These are phyloP conservation scores for Lutjanus argentimaculatus DNA, from an alignment of 2,797 vertebrate genomes.

Conservation along the genomic window DNA sequence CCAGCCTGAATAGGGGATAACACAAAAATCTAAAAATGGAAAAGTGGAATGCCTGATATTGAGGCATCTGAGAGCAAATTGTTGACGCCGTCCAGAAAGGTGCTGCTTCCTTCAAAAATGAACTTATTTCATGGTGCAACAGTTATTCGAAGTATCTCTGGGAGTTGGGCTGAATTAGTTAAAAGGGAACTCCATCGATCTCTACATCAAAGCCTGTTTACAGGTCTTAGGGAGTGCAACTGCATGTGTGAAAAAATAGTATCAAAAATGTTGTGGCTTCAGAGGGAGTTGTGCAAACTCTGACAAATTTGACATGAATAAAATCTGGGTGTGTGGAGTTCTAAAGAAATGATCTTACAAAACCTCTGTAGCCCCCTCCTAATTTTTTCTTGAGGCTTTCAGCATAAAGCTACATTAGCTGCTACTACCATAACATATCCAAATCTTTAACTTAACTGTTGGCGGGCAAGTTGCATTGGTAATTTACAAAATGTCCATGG, in stretches of 20 bases:
- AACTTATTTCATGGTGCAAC: slow-evolving; percentile 20
- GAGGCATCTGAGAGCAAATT: slow-evolving; percentile 15
- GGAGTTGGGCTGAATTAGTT: not conserved
- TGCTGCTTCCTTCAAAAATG: slow-evolving; percentile 13
- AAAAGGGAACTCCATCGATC: not conserved
- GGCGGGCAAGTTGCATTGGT: not conserved
- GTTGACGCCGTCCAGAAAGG: slow-evolving; percentile 18
- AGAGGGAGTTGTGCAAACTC: slow-evolving; percentile 1
- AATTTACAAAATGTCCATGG: not conserved
- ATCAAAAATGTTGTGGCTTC: not conserved
- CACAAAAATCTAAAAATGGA: not conserved
- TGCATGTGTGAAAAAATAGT: not conserved
- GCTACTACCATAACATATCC: no score
- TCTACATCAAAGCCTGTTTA: slow-evolving; percentile 1
- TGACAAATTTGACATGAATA: not conserved
- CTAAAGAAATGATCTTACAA: not conserved
- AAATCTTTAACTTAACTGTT: no score
- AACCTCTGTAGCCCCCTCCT: not conserved
- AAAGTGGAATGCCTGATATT: slow-evolving; percentile 16
- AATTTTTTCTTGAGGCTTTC: no score
- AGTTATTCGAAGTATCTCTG: not conserved
- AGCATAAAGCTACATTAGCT: no score
- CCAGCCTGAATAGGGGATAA: not conserved
- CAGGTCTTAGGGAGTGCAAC: not conserved
- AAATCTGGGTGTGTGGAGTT: not conserved